A percentile compares a stretch with the other conserved stretches of the same genome.
phyloP scores from a whole-genome alignment of 2,888 invertebrate species.

The Rhorus exstirpatorius region DNA sequence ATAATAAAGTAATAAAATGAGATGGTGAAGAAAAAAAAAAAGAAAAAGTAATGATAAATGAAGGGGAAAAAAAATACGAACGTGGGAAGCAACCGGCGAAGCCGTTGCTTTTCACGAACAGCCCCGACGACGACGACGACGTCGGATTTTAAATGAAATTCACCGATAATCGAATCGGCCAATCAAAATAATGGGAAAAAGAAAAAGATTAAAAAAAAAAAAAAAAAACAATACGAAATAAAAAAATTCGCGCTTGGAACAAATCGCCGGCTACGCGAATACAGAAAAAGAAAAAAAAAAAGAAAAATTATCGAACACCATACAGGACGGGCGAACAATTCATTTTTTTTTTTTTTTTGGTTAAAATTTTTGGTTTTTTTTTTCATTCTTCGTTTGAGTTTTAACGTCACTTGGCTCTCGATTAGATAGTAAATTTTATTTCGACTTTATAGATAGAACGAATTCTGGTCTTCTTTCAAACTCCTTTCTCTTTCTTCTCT shows the following conservation, averaged over 20 bases:
- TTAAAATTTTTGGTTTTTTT: too few species aligned
- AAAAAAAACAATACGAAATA: conserved; percentile 29
- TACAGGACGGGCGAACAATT: conserved; percentile 38
- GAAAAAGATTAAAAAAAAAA: conserved; percentile 19
- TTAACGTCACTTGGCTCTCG: conserved; percentile 79
- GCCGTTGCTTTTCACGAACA: conserved; percentile 48
- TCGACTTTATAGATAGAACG: conserved; percentile 83
- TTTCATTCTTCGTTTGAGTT: conserved; percentile 36
- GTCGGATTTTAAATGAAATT: conserved; percentile 51
- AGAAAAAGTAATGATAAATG: conserved; percentile 13
- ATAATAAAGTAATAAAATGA: conserved; percentile 43
- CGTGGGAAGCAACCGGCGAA: conserved; percentile 47
- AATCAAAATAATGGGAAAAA: conserved; percentile 43
- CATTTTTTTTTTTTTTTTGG: background rate
- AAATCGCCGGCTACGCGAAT: conserved; percentile 55
- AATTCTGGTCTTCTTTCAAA: conserved; percentile 76
- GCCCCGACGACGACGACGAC: conserved; percentile 25
- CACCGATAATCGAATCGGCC: conserved; percentile 57
- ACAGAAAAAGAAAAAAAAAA: too few species aligned
- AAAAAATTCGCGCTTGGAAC: too few species aligned
- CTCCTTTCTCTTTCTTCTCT: background rate
- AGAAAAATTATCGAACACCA: conserved; percentile 59
- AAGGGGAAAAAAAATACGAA: conserved; percentile 20
- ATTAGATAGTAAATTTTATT: conserved; percentile 86
- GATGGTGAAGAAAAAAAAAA: conserved; percentile 16